These are phyloP conservation scores for Drosophila busckii DNA, from an alignment of 1,140 invertebrate genomes.

Conservation along the genomic window DNA sequence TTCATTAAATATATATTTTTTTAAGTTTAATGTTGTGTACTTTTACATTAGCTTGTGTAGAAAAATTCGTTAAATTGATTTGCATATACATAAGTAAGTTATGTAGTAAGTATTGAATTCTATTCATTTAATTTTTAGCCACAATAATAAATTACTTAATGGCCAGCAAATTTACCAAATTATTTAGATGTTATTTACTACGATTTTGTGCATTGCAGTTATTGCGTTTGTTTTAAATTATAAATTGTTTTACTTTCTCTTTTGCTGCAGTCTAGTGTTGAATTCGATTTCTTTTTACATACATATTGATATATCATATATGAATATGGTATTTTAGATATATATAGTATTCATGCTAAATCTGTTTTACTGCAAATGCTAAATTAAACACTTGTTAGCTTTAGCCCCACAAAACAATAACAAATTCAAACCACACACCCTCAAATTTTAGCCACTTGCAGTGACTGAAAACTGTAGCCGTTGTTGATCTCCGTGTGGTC, in stretches of 20 bases:
- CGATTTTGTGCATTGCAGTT: slow-evolving; percentile 65
- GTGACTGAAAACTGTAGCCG: not conserved
- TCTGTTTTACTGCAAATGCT: slow-evolving; percentile 70
- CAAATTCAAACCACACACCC: slow-evolving; percentile 4
- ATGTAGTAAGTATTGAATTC: slow-evolving; percentile 1
- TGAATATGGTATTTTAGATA: slow-evolving; percentile 34
- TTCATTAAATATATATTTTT: slow-evolving; percentile 15
- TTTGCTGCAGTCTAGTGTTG: slow-evolving; percentile 67
- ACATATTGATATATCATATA: slow-evolving; percentile 38
- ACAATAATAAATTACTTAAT: slow-evolving; percentile 52
- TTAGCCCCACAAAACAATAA: slow-evolving; percentile 34
- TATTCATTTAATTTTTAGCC: slow-evolving; percentile 21
- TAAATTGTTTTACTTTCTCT: slow-evolving; percentile 37
- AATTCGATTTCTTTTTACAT: slow-evolving; percentile 49
- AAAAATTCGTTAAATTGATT: slow-evolving; percentile 77
- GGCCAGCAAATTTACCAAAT: slow-evolving; percentile 50
- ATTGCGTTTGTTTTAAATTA: slow-evolving; percentile 27
- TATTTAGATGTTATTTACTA: slow-evolving; percentile 49
- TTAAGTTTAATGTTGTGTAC: slow-evolving; percentile 17
- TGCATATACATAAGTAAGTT: slow-evolving; percentile 50
- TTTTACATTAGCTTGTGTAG: slow-evolving; percentile 74
- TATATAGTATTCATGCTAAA: slow-evolving; percentile 38
- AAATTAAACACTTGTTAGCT: slow-evolving; percentile 64
- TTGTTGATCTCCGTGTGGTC: slow-evolving; percentile 30
- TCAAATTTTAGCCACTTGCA: not conserved